Conservation (phyloP, 2,888 invertebrate genomes). For the Dicyrtoma fusca region DNA sequence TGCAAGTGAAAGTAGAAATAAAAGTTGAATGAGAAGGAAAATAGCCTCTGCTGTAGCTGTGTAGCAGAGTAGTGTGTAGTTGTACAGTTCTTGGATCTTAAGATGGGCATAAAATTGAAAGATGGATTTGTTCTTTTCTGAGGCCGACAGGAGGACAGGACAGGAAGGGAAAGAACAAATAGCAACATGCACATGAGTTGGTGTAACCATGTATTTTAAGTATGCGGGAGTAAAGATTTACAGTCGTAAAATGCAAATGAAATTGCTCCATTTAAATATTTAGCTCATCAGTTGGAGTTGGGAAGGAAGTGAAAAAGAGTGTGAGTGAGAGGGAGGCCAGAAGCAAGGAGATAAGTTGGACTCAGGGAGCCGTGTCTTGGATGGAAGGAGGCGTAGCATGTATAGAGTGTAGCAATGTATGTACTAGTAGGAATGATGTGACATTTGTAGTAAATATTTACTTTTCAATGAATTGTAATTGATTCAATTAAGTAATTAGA, state of each 20-base stretch:
- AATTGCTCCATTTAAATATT: constrained; percentile 25
- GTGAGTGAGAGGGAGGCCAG: too few species aligned
- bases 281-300: neutral
- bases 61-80: too few species aligned
- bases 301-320: too few species aligned
- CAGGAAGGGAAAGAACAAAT: neutral
- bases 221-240: constrained; percentile 8
- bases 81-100: too few species aligned
- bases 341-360: too few species aligned
- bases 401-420: too few species aligned
- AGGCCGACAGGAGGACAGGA: neutral
- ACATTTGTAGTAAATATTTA: constrained; percentile 15
- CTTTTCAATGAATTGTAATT: constrained; percentile 15
- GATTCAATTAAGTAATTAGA: constrained; percentile 22
- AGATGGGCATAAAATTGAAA: neutral
- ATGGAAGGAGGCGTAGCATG: too few species aligned
- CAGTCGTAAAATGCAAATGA: constrained; percentile 16
- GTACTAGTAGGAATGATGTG: neutral
- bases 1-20: neutral
- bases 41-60: too few species aligned
- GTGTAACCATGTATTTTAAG: neutral
- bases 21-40: neutral
- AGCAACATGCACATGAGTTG: too few species aligned
- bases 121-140: neutral
- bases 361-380: too few species aligned